Evolutionary conservation across 2,797 vertebrate genomes (phyloP).

Genomic region (Myotis vivesi): DNA sequence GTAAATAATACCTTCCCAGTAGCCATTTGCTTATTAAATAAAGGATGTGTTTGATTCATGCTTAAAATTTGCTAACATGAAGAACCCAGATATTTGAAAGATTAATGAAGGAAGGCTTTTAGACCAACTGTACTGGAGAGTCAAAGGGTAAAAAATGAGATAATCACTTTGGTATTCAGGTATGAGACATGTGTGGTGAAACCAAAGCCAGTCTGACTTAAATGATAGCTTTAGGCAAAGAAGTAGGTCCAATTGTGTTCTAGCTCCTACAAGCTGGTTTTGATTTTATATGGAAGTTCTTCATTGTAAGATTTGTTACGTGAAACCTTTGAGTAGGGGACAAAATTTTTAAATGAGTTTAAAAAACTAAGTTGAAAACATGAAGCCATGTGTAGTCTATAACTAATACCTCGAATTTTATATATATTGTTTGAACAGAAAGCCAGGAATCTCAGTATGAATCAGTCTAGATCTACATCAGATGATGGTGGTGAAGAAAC

Average conservation of each 20-base stretch:
- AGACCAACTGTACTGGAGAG: background rate
- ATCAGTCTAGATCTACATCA: slow-evolving; percentile 72
- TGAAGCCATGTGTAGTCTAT: background rate
- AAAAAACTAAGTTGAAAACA: background rate
- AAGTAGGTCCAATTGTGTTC: background rate
- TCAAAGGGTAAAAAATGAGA: background rate
- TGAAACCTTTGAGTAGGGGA: background rate
- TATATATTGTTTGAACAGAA: slow-evolving; percentile 71
- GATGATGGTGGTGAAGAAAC: slow-evolving; percentile 72
- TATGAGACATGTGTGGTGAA: background rate
- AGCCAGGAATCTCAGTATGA: slow-evolving; percentile 76
- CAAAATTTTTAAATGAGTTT: background rate
- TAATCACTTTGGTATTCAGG: background rate
- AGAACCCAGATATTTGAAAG: slow-evolving; percentile 18
- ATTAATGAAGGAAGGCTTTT: background rate
- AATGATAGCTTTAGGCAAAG: background rate
- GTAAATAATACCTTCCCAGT: background rate
- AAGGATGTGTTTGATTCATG: background rate
- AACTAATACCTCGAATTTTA: slow-evolving; percentile 46
- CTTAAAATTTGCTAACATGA: slow-evolving; percentile 40
- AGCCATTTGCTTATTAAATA: slow-evolving; percentile 35
- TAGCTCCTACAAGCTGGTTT: background rate
- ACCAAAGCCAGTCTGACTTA: background rate
- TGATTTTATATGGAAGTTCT: background rate
- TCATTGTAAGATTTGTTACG: background rate